phyloP scores from a whole-genome alignment of 2,113 vertebrate genomes.

The Xyliphius kryptos region DNA sequence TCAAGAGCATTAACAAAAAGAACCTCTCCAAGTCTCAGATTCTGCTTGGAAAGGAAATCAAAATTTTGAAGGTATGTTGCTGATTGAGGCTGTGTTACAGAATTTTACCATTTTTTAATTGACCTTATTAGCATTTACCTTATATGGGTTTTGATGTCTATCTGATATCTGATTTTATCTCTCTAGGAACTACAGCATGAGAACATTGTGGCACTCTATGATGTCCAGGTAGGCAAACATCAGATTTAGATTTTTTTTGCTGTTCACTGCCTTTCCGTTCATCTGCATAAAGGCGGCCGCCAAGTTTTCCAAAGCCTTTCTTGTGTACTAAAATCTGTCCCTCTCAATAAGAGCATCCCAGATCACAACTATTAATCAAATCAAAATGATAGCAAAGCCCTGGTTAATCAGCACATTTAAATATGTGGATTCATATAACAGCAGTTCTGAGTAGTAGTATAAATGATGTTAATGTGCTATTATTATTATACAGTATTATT shows the following conservation, averaged over 20 bases:
- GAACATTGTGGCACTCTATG: conserved; percentile 95
- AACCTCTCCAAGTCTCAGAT: conserved; percentile 97
- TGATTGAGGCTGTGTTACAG: not conserved
- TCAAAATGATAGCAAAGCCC: no score
- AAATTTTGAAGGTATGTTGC: conserved; percentile 88
- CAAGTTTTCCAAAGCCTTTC: no score
- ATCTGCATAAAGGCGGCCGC: no score
- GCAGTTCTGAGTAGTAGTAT: no score
- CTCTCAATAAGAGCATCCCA: no score
- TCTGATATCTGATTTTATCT: conserved; percentile 31
- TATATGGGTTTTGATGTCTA: not conserved
- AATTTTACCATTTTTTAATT: no score
- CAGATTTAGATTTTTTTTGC: conserved; percentile 26
- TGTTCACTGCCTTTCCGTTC: not conserved
- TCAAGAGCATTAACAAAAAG: conserved; percentile 98
- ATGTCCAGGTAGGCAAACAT: conserved; percentile 81
- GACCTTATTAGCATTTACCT: conserved; percentile 6
- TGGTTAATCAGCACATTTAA: no score
- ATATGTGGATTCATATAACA: no score
- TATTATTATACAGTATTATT: no score
- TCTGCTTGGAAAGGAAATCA: conserved; percentile 97
- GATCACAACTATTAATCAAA: no score
- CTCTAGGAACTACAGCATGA: conserved; percentile 93
- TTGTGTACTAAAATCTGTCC: no score
- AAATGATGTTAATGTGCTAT: no score